Conservation (phyloP, 2,113 vertebrate genomes). For the Melanocharis versteri region DNA sequence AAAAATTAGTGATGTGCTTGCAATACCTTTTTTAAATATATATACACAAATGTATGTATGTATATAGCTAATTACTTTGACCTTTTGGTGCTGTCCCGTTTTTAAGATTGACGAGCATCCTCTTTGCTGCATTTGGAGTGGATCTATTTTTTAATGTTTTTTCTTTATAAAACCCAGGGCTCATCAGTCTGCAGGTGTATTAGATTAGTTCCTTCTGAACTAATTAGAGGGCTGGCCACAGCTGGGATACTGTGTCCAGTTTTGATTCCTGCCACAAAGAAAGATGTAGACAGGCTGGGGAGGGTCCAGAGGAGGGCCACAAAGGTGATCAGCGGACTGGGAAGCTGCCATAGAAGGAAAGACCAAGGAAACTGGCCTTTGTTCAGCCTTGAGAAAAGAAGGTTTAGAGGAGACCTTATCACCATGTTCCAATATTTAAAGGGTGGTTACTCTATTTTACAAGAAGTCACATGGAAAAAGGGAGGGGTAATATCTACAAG, state of each 20-base stretch:
- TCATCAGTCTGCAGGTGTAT: background rate
- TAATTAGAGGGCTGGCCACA: background rate
- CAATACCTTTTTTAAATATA: background rate
- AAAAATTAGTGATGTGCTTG: background rate
- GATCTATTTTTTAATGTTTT: background rate
- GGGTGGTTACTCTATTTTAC: background rate
- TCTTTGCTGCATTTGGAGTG: background rate
- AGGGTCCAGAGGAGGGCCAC: background rate
- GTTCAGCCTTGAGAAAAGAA: background rate
- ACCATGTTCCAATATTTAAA: background rate
- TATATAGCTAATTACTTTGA: background rate
- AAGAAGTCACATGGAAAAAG: background rate
- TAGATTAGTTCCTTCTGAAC: background rate
- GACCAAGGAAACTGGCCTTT: background rate
- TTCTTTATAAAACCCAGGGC: background rate
- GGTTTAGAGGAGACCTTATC: background rate
- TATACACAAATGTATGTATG: background rate
- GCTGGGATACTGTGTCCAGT: background rate
- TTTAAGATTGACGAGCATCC: background rate
- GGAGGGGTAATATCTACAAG: background rate
- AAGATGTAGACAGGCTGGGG: background rate
- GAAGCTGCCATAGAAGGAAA: background rate
- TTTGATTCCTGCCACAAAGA: background rate
- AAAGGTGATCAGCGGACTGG: background rate
- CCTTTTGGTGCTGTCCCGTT: background rate